Conservation (phyloP, 1,140 invertebrate genomes). For the Limonius californicus region DNA sequence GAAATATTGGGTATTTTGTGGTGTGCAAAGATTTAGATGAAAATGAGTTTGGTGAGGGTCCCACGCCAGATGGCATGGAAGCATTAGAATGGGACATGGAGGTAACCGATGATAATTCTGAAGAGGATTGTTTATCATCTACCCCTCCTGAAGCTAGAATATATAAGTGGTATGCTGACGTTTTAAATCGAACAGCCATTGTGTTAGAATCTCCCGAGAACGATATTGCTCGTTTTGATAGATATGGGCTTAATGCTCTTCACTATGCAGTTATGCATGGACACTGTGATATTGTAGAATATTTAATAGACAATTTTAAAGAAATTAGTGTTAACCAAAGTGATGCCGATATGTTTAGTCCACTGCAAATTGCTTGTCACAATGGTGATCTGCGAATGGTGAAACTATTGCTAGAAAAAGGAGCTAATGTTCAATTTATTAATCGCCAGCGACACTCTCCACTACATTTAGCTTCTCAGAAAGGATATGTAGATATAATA, state of each 20-base stretch:
- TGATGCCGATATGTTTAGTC: slow-evolving; percentile 43
- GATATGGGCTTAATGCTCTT: slow-evolving; percentile 52
- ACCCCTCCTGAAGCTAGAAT: slow-evolving; percentile 41
- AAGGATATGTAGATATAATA: slow-evolving; percentile 51
- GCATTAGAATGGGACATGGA: slow-evolving; percentile 58
- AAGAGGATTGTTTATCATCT: slow-evolving; percentile 22
- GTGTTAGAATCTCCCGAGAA: slow-evolving; percentile 44
- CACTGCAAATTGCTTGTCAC: slow-evolving; percentile 57
- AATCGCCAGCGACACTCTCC: slow-evolving; percentile 90
- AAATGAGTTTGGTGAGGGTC: slow-evolving; percentile 48
- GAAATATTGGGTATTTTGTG: slow-evolving; percentile 48
- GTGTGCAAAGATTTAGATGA: slow-evolving; percentile 42
- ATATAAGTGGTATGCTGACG: slow-evolving; percentile 54
- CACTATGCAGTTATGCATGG: slow-evolving; percentile 59
- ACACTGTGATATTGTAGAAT: slow-evolving; percentile 50
- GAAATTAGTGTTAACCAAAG: slow-evolving; percentile 41
- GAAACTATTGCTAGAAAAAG: slow-evolving; percentile 76
- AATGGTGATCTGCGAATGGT: slow-evolving; percentile 52
- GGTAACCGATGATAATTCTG: slow-evolving; percentile 43
- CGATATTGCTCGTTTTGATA: slow-evolving; percentile 49
- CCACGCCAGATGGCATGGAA: slow-evolving; percentile 59
- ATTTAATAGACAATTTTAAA: slow-evolving; percentile 37
- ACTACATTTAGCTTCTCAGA: slow-evolving; percentile 83
- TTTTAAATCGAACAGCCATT: slow-evolving; percentile 52
- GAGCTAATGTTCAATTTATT: slow-evolving; percentile 73